Evolutionary conservation across 2,888 invertebrate genomes (phyloP), one percentile per base, ranked within the genome.

Genomic region (Siphlonurus alternatus): DNA sequence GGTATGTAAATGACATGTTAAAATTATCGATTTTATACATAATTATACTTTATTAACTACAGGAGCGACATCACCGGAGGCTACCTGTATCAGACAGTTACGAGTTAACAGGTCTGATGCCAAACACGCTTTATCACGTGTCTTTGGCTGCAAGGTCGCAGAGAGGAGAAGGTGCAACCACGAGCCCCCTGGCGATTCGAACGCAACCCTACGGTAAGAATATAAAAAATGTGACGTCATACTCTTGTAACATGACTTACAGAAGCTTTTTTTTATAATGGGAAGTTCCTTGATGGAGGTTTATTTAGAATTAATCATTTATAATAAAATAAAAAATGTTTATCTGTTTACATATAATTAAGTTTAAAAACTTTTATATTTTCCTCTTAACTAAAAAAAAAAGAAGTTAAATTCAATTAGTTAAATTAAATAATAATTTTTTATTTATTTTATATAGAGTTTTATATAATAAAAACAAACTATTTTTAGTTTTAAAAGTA

Each of bases 151-250:
- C 97, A 65, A 83, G 92, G 69, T 95, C 94, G 19, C 88, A 90
- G 72, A 81, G 89, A 68, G 98, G 97, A 15, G 96, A 94, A 76
- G 97, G 97, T 19, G 95, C 95, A 38, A 92, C 93, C 64, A 96
- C 96, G n/a, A 93, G 94, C 53, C 91, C 93, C 15, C 89, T 95
- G 69, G 90, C 93, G 69, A 93, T 93, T 71, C 85, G 92, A 79
- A 98, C 98, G 63, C 93, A 94, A 78, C 93, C 93, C 86, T 96
- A 94, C 82, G 93, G 97, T 97, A 90, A 89, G 95, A 80, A 72
- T 71, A 62, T 62, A 24, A 54, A 63, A 63, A 63, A 51, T 51
- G 56, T 61, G 25, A 53, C 25, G 15, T 10, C 15, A 38, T 38
- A 38, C 5, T 61, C 64, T 60, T 63, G 20, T 25, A 25, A 63